Evolutionary conservation across 2,888 invertebrate species (phyloP).

Genomic region (Philonicus albiceps): DNA sequence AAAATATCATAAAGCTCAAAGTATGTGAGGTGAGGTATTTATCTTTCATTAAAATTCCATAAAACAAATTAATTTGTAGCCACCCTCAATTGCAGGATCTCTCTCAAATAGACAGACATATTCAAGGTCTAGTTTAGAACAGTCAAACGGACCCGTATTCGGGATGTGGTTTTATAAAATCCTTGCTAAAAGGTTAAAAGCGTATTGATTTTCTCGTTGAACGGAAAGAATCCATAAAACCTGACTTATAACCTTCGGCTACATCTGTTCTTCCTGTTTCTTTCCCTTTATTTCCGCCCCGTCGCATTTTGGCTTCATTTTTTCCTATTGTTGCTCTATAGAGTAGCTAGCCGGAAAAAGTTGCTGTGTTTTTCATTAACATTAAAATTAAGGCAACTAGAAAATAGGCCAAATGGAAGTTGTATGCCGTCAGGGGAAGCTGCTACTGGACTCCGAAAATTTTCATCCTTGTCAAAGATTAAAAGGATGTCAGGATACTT

Average conservation of each 20-base stretch:
- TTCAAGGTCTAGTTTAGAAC: neutral
- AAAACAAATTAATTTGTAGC: neutral
- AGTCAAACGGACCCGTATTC: neutral
- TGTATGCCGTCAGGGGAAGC: neutral
- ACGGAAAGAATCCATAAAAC: neutral
- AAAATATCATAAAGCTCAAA: neutral
- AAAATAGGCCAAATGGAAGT: neutral
- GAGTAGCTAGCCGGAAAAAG: neutral
- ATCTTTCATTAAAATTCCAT: neutral
- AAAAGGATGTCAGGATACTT: neutral
- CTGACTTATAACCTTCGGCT: neutral
- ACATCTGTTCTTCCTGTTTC: neutral
- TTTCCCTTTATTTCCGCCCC: neutral
- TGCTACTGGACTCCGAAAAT: neutral
- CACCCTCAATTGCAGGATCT: neutral
- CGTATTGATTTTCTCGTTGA: neutral
- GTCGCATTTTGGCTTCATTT: neutral
- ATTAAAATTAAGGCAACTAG: neutral
- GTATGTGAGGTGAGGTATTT: neutral
- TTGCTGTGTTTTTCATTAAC: neutral
- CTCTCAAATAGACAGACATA: neutral
- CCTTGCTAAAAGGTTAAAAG: neutral
- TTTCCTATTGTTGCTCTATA: neutral
- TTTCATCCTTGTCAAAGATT: neutral
- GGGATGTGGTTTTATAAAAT: neutral